These are phyloP conservation scores for Hyposoter didymator DNA, from an alignment of 2,888 invertebrate species.

Conservation along the genomic window DNA sequence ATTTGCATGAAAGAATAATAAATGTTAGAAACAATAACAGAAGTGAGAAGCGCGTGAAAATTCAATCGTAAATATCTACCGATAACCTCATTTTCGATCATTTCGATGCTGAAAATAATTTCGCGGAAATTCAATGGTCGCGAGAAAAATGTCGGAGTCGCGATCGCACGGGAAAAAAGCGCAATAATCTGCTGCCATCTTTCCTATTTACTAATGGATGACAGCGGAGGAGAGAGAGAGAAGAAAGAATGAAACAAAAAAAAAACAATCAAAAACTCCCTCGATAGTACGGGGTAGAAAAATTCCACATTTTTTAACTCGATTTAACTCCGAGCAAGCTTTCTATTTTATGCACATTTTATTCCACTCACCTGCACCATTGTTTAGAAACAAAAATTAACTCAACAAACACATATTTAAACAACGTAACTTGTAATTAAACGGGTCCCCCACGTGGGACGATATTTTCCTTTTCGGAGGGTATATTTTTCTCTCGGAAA, in stretches of 20 bases:
- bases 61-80: conserved; percentile 73
- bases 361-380: conserved; percentile 83
- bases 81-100: conserved; percentile 70
- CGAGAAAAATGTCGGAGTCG: conserved; percentile 80
- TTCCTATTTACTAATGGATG: conserved; percentile 84
- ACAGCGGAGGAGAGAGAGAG: conserved; percentile 66
- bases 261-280: conserved; percentile 83
- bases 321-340: background rate
- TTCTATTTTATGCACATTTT: conserved; percentile 71
- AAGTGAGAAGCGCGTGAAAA: conserved; percentile 69
- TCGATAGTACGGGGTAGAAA: conserved; percentile 76
- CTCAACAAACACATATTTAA: conserved; percentile 83
- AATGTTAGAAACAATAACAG: conserved; percentile 38
- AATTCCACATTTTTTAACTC: conserved; percentile 71
- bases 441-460: conserved; percentile 83
- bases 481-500: conserved; percentile 83
- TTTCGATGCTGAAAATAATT: conserved; percentile 59
- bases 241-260: conserved; percentile 69
- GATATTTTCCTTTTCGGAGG: conserved; percentile 83
- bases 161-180: conserved; percentile 81
- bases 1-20: conserved; percentile 41
- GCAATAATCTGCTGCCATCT: conserved; percentile 84
- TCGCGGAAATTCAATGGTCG: conserved; percentile 63
- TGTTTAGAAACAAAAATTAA: conserved; percentile 82
- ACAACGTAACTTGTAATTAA: conserved; percentile 83